Evolutionary conservation across 2,888 invertebrate genomes (phyloP).

Genomic region (Cylindroiulus punctatus): DNA sequence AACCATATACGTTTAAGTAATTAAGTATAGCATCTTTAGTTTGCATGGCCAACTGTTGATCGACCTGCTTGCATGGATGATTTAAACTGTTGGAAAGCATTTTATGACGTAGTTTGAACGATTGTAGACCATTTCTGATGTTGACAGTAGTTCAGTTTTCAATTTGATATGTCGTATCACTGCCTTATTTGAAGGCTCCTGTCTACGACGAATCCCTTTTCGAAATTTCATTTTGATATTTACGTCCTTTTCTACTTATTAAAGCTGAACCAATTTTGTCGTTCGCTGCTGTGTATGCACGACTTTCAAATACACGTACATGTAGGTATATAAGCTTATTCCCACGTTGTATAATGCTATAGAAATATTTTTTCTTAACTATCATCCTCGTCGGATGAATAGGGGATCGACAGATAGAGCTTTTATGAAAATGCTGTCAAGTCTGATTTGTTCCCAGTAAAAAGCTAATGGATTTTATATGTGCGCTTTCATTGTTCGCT

Average conservation of each 20-base stretch:
- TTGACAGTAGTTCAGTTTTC: constrained; percentile 11
- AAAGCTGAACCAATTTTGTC: constrained; percentile 3
- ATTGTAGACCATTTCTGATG: background rate
- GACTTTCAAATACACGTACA: background rate
- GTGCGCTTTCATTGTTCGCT: constrained; percentile 47
- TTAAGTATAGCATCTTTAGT: too few relatives aligned
- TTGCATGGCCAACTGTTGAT: too few relatives aligned
- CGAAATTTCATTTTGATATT: constrained; percentile 29
- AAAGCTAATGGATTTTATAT: constrained; percentile 51
- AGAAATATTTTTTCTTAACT: background rate
- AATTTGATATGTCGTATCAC: constrained; percentile 4
- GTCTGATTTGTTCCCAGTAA: constrained; percentile 51
- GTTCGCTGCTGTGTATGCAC: background rate
- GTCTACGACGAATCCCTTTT: background rate
- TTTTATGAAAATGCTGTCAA: constrained; percentile 53
- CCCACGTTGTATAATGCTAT: background rate
- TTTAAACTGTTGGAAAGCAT: background rate
- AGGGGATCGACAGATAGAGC: constrained; percentile 44
- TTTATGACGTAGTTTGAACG: background rate
- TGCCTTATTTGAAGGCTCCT: background rate
- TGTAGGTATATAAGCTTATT: too few relatives aligned
- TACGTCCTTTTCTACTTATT: constrained; percentile 5
- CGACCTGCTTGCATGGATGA: too few relatives aligned
- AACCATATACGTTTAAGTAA: too few relatives aligned
- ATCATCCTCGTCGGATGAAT: constrained; percentile 3